Percentiles rank a stretch among this genome's conserved stretches.
phyloP scores from a whole-genome alignment of 1,140 invertebrate genomes.

The Atta texana region DNA sequence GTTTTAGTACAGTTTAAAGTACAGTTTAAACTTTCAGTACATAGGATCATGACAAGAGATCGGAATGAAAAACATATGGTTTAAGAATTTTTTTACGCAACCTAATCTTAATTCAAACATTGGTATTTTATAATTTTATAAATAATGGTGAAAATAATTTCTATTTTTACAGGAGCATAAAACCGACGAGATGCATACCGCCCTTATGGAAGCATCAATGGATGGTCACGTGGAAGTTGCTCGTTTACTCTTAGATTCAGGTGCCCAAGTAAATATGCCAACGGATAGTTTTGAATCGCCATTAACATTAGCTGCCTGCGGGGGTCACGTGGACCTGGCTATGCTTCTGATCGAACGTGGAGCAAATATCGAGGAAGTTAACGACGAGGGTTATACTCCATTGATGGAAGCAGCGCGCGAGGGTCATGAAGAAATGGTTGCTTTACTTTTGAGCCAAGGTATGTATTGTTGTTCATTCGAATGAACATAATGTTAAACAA shows the following conservation, averaged over 20 bases:
- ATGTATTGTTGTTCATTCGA: slow-evolving; percentile 33
- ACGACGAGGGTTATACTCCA: slow-evolving; percentile 99
- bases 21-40: neutral
- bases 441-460: slow-evolving; percentile 96
- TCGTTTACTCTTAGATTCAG: slow-evolving; percentile 96
- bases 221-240: slow-evolving; percentile 99
- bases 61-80: no score
- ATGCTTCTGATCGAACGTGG: slow-evolving; percentile 97
- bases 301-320: slow-evolving; percentile 98
- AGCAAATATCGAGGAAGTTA: slow-evolving; percentile 99
- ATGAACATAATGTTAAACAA: neutral
- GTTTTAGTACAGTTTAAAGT: neutral
- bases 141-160: neutral
- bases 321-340: slow-evolving; percentile 98
- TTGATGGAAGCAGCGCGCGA: slow-evolving; percentile 99
- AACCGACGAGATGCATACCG: slow-evolving; percentile 99
- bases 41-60: no score
- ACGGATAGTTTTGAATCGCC: slow-evolving; percentile 99
- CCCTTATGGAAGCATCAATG: slow-evolving; percentile 99
- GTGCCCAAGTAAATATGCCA: slow-evolving; percentile 99
- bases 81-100: no score
- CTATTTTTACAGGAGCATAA: slow-evolving; percentile 92
- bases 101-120: no score
- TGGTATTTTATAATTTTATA: no score
- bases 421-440: slow-evolving; percentile 99